phyloP scores from a whole-genome alignment of 1,140 invertebrate species.

The Tetramorium simillimum region DNA sequence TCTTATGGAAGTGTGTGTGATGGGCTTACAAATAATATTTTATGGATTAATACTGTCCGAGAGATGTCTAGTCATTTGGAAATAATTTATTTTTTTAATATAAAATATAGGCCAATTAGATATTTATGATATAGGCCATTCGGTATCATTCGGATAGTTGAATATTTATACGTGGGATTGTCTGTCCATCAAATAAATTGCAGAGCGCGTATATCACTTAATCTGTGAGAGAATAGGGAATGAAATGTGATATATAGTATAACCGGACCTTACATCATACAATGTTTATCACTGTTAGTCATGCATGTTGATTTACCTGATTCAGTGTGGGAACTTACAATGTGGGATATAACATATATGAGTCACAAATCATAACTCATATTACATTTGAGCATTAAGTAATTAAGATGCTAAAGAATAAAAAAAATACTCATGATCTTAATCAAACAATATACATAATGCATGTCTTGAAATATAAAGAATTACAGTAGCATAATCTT shows the following conservation, averaged over 20 bases:
- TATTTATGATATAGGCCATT: too few species aligned
- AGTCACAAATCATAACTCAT: background rate
- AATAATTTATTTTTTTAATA: background rate
- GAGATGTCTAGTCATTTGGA: background rate
- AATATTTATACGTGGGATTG: background rate
- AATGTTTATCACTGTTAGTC: background rate
- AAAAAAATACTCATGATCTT: background rate
- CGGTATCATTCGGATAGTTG: too few species aligned
- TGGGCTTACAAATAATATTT: background rate
- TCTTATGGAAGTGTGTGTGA: too few species aligned
- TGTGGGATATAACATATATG: background rate
- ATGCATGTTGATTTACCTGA: background rate
- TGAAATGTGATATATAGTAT: background rate
- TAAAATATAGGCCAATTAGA: background rate
- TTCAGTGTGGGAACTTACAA: conserved; percentile 26
- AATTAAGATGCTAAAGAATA: background rate
- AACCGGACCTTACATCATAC: background rate
- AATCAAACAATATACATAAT: conserved; percentile 47
- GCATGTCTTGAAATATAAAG: conserved; percentile 60
- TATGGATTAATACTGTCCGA: background rate
- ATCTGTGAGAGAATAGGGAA: background rate
- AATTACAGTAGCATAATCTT: conserved; percentile 63
- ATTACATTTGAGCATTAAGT: background rate
- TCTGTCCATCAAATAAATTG: background rate
- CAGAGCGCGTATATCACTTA: background rate